Evolutionary conservation across 2,113 vertebrate species (phyloP).

Genomic region (Aspiorhynchus laticeps): DNA sequence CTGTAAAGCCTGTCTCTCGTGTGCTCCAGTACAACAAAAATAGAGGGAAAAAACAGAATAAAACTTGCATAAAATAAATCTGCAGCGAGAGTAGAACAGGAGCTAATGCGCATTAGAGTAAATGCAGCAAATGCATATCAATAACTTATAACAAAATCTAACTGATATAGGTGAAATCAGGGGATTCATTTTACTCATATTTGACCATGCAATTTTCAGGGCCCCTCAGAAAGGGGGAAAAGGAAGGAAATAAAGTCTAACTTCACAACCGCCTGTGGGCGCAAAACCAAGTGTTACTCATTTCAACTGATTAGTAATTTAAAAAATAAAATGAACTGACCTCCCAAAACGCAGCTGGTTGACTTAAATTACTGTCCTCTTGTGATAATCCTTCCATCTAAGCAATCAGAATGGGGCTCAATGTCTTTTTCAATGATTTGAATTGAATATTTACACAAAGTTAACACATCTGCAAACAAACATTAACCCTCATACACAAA

Average conservation of each 20-base stretch:
- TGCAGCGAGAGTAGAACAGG: constrained; percentile 14
- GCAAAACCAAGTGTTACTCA: constrained; percentile 52
- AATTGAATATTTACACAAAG: constrained; percentile 19
- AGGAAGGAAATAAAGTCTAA: constrained; percentile 24
- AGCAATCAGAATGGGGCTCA: constrained; percentile 96
- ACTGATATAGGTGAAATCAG: constrained; percentile 9
- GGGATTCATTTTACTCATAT: constrained; percentile 23
- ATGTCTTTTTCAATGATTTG: constrained; percentile 80
- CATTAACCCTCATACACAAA: constrained; percentile 6
- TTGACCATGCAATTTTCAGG: constrained; percentile 32
- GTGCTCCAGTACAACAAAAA: constrained; percentile 19
- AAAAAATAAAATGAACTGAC: constrained; percentile 93
- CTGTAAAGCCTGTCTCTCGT: constrained; percentile 34
- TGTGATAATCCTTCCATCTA: constrained; percentile 93
- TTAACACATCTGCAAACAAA: constrained; percentile 16
- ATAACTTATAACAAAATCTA: constrained; percentile 16
- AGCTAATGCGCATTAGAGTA: constrained; percentile 20
- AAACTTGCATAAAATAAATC: constrained; percentile 21
- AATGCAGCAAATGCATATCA: constrained; percentile 22
- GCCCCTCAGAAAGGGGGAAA: neutral
- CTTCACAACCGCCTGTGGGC: constrained; percentile 37
- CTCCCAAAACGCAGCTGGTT: constrained; percentile 94
- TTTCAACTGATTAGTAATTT: constrained; percentile 67
- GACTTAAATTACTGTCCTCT: constrained; percentile 97
- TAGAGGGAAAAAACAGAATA: neutral